Base-by-base conservation (phyloP, 2,797 vertebrate species). In the Taeniopygia guttata region DNA sequence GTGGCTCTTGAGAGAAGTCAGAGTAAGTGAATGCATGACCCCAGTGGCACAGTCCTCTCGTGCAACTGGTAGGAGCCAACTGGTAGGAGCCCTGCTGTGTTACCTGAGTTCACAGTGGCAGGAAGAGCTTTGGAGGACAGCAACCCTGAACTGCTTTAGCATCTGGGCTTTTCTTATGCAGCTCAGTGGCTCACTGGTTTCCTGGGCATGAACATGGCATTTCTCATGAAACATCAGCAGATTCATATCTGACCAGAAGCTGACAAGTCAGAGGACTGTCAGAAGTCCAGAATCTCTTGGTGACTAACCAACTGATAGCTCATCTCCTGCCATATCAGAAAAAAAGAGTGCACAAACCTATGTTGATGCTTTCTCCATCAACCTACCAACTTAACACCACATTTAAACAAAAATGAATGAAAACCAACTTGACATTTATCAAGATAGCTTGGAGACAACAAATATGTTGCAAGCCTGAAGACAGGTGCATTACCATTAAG, bases 391-490 rank as follows among this genome's bases (percentile, higher is more conserved):
- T 81, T 59, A 88, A 69, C 38, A 56, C 10, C 12, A 45, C n/a
- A 62, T 94, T 86, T 69, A 84, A 91, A 79, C 36, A 86, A 81
- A 85, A 93, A 91, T 30, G 63, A 88, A 90, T 3, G 8, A 76
- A 95, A 93, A 92, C 48, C 55, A 86, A 25, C 22, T 88, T 92
- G 89, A 79, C 87, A 70, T 95, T 94, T 88, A 84, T 52, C 77
- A 79, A 86, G 87, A 91, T 70, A 92, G 73, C 70, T 93, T 11
- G 51, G 79, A 94, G 93, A 91, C 67, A 93, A 84, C 70, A 95
- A 94, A 94, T 91, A 95, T 82, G 87, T 76, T 93, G 63, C 80
- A 87, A 94, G 80, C 89, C 70, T 90, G 89, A 91, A 96, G 91
- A 96, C 91, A 96, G 92, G 94, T 95, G 85, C 74, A 42, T 93